Conservation (phyloP, 2,888 invertebrate genomes). For the Lepidochitona cinerea region DNA sequence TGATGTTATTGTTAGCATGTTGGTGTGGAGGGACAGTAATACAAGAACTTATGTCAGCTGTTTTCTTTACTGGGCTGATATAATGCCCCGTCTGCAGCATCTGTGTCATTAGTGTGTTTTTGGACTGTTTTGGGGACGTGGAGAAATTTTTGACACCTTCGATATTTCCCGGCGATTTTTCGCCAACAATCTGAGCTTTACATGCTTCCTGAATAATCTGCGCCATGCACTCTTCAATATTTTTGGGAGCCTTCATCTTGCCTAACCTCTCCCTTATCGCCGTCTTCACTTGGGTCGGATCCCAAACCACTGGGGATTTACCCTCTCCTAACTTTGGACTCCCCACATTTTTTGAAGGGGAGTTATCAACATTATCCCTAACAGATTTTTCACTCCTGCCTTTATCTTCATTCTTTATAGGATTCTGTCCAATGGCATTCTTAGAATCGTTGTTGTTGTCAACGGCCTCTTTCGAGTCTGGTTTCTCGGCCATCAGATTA, state of each 20-base stretch:
- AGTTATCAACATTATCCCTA: background rate
- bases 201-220: background rate
- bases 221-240: background rate
- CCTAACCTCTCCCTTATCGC: background rate
- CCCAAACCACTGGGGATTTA: background rate
- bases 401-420: no score
- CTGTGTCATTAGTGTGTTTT: background rate
- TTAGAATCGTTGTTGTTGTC: background rate
- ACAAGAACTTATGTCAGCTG: no score
- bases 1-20: no score
- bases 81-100: background rate
- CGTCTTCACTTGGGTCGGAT: background rate
- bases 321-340: background rate
- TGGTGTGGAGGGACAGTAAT: no score
- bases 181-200: background rate
- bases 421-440: background rate
- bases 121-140: no score
- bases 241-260: background rate
- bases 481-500: conserved; percentile 5
- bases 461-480: background rate
- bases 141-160: background rate
- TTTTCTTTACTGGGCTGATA: background rate
- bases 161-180: background rate
- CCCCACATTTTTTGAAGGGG: conserved; percentile 7
- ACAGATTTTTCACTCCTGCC: conserved; percentile 20